Conservation (phyloP, 1,140 invertebrate genomes). For the Phthorimaea operculella region DNA sequence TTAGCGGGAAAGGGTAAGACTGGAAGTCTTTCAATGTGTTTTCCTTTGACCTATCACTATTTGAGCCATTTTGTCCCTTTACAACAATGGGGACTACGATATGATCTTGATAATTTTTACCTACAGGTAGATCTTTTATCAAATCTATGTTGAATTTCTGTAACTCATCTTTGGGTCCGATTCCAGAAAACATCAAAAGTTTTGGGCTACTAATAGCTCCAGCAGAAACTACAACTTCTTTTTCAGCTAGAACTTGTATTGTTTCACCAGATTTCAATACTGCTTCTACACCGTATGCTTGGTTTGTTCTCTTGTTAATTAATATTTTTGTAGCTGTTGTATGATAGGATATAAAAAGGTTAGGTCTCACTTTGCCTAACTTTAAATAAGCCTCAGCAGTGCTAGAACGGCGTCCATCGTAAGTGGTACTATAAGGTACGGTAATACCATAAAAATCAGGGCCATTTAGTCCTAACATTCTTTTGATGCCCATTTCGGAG, state of each 20-base stretch:
- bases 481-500: conserved; percentile 45
- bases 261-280: conserved; percentile 53
- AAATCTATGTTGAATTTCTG: conserved; percentile 69
- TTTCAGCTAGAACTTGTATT: conserved; percentile 49
- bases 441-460: conserved; percentile 35
- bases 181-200: conserved; percentile 77
- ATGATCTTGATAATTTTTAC: conserved; percentile 78
- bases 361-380: conserved; percentile 65
- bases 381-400: conserved; percentile 72
- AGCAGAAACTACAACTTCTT: conserved; percentile 75
- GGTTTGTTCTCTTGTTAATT: conserved; percentile 74
- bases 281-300: conserved; percentile 72
- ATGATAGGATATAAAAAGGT: conserved; percentile 60
- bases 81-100: conserved; percentile 70
- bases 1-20: conserved; percentile 34
- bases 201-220: conserved; percentile 75
- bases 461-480: conserved; percentile 42
- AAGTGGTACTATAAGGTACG: conserved; percentile 68
- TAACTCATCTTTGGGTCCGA: conserved; percentile 72
- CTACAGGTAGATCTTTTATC: conserved; percentile 74
- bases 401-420: conserved; percentile 72
- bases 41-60: neutral
- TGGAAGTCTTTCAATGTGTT: conserved; percentile 7
- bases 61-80: conserved; percentile 24
- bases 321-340: conserved; percentile 65